These are phyloP conservation scores for Xestia c-nigrum DNA, from an alignment of 2,888 invertebrate genomes.

Conservation along the genomic window DNA sequence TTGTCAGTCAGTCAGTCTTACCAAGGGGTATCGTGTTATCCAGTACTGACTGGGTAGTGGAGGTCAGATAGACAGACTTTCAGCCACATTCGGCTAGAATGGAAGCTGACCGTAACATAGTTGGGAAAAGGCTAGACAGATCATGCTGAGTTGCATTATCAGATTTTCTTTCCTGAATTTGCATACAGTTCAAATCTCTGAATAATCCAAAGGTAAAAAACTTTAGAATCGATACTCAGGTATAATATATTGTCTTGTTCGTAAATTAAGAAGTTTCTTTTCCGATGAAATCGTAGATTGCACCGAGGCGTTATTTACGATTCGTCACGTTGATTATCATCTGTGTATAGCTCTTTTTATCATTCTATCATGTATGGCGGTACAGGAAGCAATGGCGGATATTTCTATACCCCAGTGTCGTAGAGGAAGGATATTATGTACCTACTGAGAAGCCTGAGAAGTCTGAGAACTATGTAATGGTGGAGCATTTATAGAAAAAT, in stretches of 20 bases:
- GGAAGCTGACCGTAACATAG: neutral
- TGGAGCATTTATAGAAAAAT: neutral
- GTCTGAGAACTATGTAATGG: conserved; percentile 10
- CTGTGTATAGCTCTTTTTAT: conserved; percentile 36
- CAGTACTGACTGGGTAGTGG: neutral
- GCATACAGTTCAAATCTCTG: conserved; percentile 12
- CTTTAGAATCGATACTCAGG: neutral
- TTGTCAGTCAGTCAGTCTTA: neutral
- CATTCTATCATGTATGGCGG: conserved; percentile 46
- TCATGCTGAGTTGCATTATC: neutral
- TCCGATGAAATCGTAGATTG: conserved; percentile 60
- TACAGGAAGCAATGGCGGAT: conserved; percentile 51
- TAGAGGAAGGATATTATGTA: conserved; percentile 55
- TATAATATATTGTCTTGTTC: conserved; percentile 28
- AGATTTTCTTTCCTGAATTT: conserved; percentile 21
- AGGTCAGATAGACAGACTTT: no score
- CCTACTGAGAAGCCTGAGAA: no score
- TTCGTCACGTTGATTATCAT: conserved; percentile 57
- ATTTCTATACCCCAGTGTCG: conserved; percentile 55
- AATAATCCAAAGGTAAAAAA: conserved; percentile 22
- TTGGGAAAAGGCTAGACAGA: neutral
- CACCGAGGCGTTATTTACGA: conserved; percentile 52
- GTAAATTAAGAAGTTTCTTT: conserved; percentile 20
- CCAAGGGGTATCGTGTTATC: neutral
- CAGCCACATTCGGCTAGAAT: neutral